A percentile compares a stretch with the other conserved stretches of the same genome.
Evolutionary conservation across 1,140 invertebrate genomes (phyloP).

Genomic region (Octopus sinensis): DNA sequence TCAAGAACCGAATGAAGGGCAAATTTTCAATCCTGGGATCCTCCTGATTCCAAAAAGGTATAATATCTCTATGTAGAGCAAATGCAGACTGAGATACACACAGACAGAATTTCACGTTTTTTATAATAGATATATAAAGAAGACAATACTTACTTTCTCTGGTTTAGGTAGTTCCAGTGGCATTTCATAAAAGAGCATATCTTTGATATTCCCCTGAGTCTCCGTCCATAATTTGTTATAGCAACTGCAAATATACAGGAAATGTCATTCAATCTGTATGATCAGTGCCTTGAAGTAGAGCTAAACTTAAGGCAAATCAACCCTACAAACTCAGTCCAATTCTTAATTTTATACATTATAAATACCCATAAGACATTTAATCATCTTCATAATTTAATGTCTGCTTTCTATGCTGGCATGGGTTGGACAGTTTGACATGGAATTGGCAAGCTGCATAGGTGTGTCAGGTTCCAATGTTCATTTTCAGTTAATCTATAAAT

Average conservation of each 20-base stretch:
- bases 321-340: too few relatives aligned
- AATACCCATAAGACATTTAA: too few relatives aligned
- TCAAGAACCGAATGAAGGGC: not conserved
- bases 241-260: constrained; percentile 40
- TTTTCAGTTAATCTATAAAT: too few relatives aligned
- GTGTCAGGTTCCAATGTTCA: too few relatives aligned
- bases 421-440: too few relatives aligned
- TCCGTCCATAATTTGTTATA: constrained; percentile 59
- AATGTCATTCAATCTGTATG: too few relatives aligned
- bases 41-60: not conserved
- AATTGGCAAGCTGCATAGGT: too few relatives aligned
- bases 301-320: too few relatives aligned
- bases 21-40: not conserved
- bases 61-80: not conserved
- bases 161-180: constrained; percentile 55
- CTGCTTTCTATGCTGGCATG: too few relatives aligned
- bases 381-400: too few relatives aligned
- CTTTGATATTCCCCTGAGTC: constrained; percentile 51
- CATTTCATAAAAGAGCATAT: constrained; percentile 54
- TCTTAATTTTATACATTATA: too few relatives aligned
- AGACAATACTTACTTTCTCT: constrained; percentile 48
- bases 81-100: not conserved
- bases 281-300: too few relatives aligned
- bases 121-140: not conserved
- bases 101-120: not conserved